Evolutionary conservation across 2,113 vertebrate species (phyloP), one percentile per base, ranked within the genome.

Genomic region (Hippocampus guttulatus): DNA sequence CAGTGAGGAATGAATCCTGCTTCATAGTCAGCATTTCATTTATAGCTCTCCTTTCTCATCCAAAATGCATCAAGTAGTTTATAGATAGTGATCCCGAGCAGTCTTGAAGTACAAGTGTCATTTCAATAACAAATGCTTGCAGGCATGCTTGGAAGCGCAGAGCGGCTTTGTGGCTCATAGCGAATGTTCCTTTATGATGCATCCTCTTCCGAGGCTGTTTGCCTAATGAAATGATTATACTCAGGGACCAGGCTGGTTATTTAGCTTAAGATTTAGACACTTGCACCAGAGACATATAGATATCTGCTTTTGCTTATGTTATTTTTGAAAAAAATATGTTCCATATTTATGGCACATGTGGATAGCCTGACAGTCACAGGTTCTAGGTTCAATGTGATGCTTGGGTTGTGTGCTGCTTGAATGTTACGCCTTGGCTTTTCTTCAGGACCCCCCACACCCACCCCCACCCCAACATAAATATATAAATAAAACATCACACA

Each of bases 151-250:
- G 93, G 93, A 92, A 94, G 94, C 92, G 93, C 89, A 89, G 95
- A 95, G 95, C 93, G 96, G 94, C 93, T 92, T 90, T 77, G 80
- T 90, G 91, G 92, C 91, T 95, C 92, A 92, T 92, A 93, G 95
- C 93, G 96, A 98, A 97, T 95, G 93, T 95, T 93, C 87, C 92
- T 97, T 97, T 96, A 98, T 97, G 94, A 96, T 94, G 92, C 90
- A 89, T 91, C 51, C 16, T 74, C 73, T 77, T 71, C 69, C 68
- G 67, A 67, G 65, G 67, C 55, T 20, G 73, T 63, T 73, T 49
- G 71, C 73, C 68, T 85, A 84, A 87, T 86, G 86, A 85, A 74
- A 63, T n/a, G 64, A 79, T 64, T 62, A 14, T 45, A 92, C 92
- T 92, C 90, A 92, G 91, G 93, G 91, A 93, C 92, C 92, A 91